Evolutionary conservation across 1,140 invertebrate species (phyloP), one percentile per base, ranked within the genome.

Genomic region (Popillia japonica): DNA sequence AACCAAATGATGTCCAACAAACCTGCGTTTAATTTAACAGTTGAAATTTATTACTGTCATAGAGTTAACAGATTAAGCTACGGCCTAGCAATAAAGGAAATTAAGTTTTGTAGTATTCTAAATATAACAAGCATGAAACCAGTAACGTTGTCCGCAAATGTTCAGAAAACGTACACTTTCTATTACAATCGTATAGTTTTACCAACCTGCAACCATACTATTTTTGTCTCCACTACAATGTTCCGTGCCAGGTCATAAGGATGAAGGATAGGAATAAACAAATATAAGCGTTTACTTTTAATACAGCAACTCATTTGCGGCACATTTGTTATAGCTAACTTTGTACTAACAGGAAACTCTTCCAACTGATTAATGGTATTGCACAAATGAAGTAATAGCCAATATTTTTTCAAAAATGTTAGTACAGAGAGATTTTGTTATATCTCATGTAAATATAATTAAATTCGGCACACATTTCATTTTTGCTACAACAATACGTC

Each of bases 201-300:
- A 68, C 61, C 61, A 68, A 68, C 61, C 61, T 68, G 61, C 61
- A 68, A 27, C 11, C 61, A 68, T 68, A 68, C 61, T 68, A 68
- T 68, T 68, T 68, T 27, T 34, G 61, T 68, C 22, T 68, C 9
- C 61, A 6, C 17, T 14, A 68, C 61, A 22, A 68, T 68, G 61
- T 23, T 68, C 48, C 61, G 61, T 27, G 61, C 61, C 61, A 68
- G 61, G 61, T 68, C 27, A 68, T 68, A 68, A 68, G 61, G 22
- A 68, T 34, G 61, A 68, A 68, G 23, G 4, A 68, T 68, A 68
- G 27, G 61, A 68, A 34, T 27, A 68, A 68, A 68, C 27, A 68
- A 68, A 68, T 68, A 68, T 68, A 68, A 68, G 22, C 11, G 61
- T 68, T 68, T 34, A 68, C 20, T 27, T 61, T 61, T 61, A 22